Conservation (phyloP, 2,797 vertebrate genomes). For the Chanos chanos region DNA sequence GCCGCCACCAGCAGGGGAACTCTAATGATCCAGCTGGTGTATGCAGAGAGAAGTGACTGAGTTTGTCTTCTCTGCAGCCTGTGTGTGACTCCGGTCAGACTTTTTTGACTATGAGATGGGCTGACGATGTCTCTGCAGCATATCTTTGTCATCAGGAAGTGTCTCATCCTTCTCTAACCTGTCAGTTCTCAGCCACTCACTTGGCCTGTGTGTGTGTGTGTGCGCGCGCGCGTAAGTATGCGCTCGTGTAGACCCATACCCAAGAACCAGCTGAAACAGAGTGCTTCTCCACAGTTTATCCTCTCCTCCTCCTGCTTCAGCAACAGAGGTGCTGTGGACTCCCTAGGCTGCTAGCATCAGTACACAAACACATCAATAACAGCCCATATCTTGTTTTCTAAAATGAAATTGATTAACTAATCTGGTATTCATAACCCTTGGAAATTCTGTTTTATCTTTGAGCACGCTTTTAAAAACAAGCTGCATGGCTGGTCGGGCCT, state of each 20-base stretch:
- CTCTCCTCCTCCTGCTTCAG: conserved; percentile 40
- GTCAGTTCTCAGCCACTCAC: background rate
- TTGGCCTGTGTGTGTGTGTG: background rate
- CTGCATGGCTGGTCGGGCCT: conserved; percentile 51
- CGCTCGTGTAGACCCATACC: background rate
- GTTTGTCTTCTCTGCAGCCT: conserved; percentile 34
- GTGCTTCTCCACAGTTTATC: conserved; percentile 1
- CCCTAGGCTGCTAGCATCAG: conserved; percentile 45
- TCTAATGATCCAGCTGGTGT: conserved; percentile 39
- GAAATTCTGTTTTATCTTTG: conserved; percentile 76
- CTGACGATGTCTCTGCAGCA: no score
- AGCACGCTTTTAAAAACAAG: conserved; percentile 72
- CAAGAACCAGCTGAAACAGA: background rate
- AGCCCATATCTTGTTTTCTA: conserved; percentile 62
- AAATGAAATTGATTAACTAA: conserved; percentile 74
- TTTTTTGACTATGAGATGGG: no score
- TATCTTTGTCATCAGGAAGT: no score
- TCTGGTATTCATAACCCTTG: conserved; percentile 76
- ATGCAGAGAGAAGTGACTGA: conserved; percentile 54
- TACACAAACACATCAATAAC: conserved; percentile 65
- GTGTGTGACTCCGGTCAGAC: no score
- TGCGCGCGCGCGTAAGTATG: background rate
- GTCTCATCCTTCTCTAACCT: no score
- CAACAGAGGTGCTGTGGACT: conserved; percentile 45
- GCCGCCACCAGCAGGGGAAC: conserved; percentile 57